Evolutionary conservation across 2,888 invertebrate species (phyloP), one percentile per base, ranked within the genome.

Genomic region (Gryllus longicercus): DNA sequence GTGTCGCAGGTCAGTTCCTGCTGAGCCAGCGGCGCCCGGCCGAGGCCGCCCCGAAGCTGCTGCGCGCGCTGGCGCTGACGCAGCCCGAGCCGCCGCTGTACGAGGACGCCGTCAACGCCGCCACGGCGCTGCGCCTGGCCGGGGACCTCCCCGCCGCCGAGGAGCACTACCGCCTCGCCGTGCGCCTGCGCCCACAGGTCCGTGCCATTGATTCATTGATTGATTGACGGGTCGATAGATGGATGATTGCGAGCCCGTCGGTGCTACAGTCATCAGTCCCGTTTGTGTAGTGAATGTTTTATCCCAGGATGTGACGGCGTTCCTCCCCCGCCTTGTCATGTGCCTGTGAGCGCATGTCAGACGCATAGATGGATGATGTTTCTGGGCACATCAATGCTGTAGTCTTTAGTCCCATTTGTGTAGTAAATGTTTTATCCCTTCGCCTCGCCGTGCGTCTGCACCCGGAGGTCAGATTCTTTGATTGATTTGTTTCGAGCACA

Each of bases 41-140:
- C 74, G 97, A 97, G 85, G 95, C 97, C 11, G 95, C 96, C 0
- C 84, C 84, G 23, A 84, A 86, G 76, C 88, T 86, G 82, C 91
- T 92, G 80, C 93, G 95, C 85, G 92, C 95, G 85, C 90, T 95
- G 79, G 90, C 91, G 81, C 96, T 96, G 0, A 94, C 96, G 0
- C 92, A 93, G 84, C 87, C 96, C 81, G 91, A 93, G 77, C 94
- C 95, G 0, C 89, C 90, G 63, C 95, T 97, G 86, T 95, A 96
- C 86, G 93, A 94, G 82, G 89, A 96, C 77, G 92, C 95, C 49
- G 95, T 96, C 82, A 94, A 95, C 51, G 95, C 96, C 21, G 98
- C 97, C 63, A 95, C 96, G 50, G 94, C 96, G 0, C 89, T 97
- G 84, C 89, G 97, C 78, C 93, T 96, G 85, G 93, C 95, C 25